Conservation (phyloP, 2,797 vertebrate species). For the Amazona ochrocephala region DNA sequence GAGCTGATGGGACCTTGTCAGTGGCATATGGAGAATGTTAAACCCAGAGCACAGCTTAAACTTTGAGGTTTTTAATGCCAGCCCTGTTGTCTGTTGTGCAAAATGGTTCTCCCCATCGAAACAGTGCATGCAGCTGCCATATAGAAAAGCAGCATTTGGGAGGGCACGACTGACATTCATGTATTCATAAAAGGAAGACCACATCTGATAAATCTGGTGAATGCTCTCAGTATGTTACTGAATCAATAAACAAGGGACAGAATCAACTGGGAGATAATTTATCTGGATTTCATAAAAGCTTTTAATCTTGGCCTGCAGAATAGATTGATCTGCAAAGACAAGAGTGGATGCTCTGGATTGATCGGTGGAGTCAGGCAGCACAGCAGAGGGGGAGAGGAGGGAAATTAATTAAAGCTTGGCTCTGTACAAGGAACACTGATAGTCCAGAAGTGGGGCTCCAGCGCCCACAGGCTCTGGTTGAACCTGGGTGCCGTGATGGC, state of each 20-base stretch:
- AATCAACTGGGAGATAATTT: constrained; percentile 66
- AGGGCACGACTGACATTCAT: constrained; percentile 26
- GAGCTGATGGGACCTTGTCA: background rate
- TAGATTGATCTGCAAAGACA: constrained; percentile 59
- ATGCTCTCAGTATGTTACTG: constrained; percentile 35
- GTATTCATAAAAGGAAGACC: constrained; percentile 11
- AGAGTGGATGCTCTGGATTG: constrained; percentile 35
- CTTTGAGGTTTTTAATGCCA: background rate
- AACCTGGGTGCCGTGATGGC: background rate
- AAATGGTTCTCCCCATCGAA: background rate
- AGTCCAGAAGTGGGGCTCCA: background rate
- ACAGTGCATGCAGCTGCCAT: constrained; percentile 35
- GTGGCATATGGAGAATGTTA: background rate
- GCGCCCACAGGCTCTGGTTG: background rate
- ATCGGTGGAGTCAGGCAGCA: background rate
- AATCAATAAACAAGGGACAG: constrained; percentile 65
- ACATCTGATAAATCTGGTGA: constrained; percentile 47
- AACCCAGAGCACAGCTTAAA: background rate
- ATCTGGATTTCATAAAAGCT: constrained; percentile 68
- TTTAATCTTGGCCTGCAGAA: constrained; percentile 57
- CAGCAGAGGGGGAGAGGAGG: background rate
- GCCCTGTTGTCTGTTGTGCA: background rate
- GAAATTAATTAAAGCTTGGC: constrained; percentile 17
- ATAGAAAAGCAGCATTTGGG: background rate
- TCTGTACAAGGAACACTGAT: background rate